Evolutionary conservation across 1,140 invertebrate species (phyloP).

Genomic region (Nomia melanderi): DNA sequence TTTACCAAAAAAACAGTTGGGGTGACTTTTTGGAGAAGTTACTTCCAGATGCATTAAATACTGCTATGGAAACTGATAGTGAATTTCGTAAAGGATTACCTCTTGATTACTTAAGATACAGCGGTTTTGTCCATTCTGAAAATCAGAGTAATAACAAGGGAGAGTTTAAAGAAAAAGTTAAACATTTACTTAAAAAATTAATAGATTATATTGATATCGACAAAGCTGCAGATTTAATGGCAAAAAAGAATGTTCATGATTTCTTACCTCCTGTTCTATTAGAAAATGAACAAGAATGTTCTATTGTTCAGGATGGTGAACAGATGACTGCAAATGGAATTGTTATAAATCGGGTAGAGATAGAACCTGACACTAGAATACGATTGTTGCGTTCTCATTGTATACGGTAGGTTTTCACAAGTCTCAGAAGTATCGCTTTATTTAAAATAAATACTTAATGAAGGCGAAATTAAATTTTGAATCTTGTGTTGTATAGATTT

Average conservation of each 20-base stretch:
- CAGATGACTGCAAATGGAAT: slow-evolving; percentile 84
- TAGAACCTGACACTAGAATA: slow-evolving; percentile 86
- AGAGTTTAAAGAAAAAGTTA: slow-evolving; percentile 83
- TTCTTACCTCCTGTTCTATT: slow-evolving; percentile 91
- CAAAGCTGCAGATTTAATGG: slow-evolving; percentile 91
- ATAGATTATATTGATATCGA: slow-evolving; percentile 88
- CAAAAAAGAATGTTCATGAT: slow-evolving; percentile 91
- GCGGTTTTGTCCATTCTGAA: slow-evolving; percentile 83
- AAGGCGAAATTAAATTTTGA: no score
- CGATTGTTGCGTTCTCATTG: slow-evolving; percentile 87
- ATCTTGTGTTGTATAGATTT: no score
- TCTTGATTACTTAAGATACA: slow-evolving; percentile 86
- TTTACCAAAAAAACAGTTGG: slow-evolving; percentile 95
- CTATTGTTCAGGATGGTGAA: slow-evolving; percentile 86
- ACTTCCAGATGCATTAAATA: slow-evolving; percentile 88
- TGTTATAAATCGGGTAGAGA: slow-evolving; percentile 84
- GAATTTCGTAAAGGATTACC: slow-evolving; percentile 91
- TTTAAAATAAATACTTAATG: no score
- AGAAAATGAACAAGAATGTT: slow-evolving; percentile 84
- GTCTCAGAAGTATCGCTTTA: no score
- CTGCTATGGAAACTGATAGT: slow-evolving; percentile 86
- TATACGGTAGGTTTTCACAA: slow-evolving; percentile 80
- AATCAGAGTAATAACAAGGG: slow-evolving; percentile 79
- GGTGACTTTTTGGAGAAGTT: slow-evolving; percentile 92
- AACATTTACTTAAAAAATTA: slow-evolving; percentile 84